phyloP scores from a whole-genome alignment of 2,113 vertebrate genomes.

The Crotalus horridus region DNA sequence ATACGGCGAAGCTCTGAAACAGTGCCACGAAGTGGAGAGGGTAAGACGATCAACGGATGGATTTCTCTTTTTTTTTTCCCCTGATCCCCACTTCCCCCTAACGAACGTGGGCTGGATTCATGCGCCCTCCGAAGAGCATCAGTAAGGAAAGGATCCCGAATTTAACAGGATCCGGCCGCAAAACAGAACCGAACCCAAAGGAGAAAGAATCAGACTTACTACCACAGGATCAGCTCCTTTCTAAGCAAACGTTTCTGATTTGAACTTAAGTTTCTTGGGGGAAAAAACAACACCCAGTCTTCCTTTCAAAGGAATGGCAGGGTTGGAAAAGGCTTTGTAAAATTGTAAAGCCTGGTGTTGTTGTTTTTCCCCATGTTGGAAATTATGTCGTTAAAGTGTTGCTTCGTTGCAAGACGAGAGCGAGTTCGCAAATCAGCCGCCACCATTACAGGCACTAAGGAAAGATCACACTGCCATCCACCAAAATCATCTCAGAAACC shows the following conservation, averaged over 20 bases:
- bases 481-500: too few species aligned
- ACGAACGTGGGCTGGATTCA: not conserved
- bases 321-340: too few species aligned
- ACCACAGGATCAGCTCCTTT: not conserved
- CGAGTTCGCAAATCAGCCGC: too few species aligned
- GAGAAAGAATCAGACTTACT: not conserved
- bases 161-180: not conserved
- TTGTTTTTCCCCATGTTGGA: not conserved
- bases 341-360: not conserved
- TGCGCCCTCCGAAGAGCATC: not conserved
- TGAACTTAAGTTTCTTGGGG: not conserved
- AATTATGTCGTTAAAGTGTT: not conserved
- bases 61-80: accelerated
- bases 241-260: too few species aligned
- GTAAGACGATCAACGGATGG: slow-evolving; percentile 55
- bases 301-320: too few species aligned
- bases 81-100: accelerated
- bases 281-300: too few species aligned
- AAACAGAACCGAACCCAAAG: not conserved
- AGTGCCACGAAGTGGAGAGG: slow-evolving; percentile 76
- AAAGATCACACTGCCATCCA: too few species aligned
- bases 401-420: too few species aligned
- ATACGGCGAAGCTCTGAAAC: slow-evolving; percentile 75
- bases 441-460: too few species aligned
- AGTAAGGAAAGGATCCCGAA: not conserved